Percentiles rank a stretch among this genome's conserved stretches.
Conservation (phyloP, 2,888 invertebrate species). For the Ptilodon capucinus region DNA sequence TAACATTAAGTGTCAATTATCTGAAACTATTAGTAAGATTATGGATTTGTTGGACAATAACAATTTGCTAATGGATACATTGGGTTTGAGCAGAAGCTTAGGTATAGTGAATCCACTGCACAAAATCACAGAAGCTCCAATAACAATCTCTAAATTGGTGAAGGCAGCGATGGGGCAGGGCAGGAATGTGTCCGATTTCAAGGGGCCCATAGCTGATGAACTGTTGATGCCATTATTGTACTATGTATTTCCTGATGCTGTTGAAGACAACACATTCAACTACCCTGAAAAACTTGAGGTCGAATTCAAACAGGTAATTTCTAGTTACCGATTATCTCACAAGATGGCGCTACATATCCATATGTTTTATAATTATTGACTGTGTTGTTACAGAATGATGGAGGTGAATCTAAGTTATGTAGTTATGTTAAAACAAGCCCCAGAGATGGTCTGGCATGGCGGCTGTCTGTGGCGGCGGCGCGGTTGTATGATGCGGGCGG, state of each 20-base stretch:
- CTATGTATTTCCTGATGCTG: slow-evolving; percentile 95
- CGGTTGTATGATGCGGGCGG: slow-evolving; percentile 89
- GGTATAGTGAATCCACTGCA: slow-evolving; percentile 84
- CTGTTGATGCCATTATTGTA: slow-evolving; percentile 89
- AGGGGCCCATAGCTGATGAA: slow-evolving; percentile 90
- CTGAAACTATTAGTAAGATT: slow-evolving; percentile 88
- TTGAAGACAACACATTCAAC: slow-evolving; percentile 82
- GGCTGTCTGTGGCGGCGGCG: slow-evolving; percentile 89
- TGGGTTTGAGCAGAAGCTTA: slow-evolving; percentile 73
- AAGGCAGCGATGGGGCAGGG: slow-evolving; percentile 79
- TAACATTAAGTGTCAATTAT: slow-evolving; percentile 88
- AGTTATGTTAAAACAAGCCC: slow-evolving; percentile 89
- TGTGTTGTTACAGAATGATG: slow-evolving; percentile 61
- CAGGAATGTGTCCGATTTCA: slow-evolving; percentile 82
- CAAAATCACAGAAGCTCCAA: slow-evolving; percentile 90
- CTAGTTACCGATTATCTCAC: not conserved
- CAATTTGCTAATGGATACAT: slow-evolving; percentile 69
- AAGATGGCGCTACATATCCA: slow-evolving; percentile 19
- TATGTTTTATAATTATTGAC: slow-evolving; percentile 1
- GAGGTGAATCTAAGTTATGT: slow-evolving; percentile 63
- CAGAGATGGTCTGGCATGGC: slow-evolving; percentile 90
- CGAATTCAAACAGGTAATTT: slow-evolving; percentile 67
- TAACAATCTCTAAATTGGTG: slow-evolving; percentile 84
- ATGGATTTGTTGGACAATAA: slow-evolving; percentile 84
- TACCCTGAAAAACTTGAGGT: slow-evolving; percentile 77